Percentiles rank a stretch among this genome's conserved stretches.
Conservation (phyloP, 2,113 vertebrate species). For the Eclectus roratus region DNA sequence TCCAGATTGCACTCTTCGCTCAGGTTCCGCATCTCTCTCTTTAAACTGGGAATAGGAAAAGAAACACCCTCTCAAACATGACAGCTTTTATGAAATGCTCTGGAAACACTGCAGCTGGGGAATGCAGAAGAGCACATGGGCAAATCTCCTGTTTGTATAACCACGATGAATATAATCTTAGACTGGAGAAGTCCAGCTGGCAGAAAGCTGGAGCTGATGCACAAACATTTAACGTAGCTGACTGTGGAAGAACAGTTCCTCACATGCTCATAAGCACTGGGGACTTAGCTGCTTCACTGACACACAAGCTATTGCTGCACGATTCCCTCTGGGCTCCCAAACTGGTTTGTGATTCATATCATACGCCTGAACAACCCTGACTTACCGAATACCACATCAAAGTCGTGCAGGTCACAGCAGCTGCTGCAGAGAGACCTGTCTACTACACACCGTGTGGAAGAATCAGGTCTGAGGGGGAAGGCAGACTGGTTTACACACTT, state of each 20-base stretch:
- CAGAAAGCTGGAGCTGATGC: slow-evolving; percentile 3
- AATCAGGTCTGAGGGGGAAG: neutral
- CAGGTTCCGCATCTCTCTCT: slow-evolving; percentile 89
- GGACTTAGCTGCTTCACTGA: neutral
- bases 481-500: neutral
- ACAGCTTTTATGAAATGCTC: neutral
- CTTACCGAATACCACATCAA: neutral
- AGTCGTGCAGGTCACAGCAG: neutral
- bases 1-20: slow-evolving; percentile 90
- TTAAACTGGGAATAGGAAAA: slow-evolving; percentile 77
- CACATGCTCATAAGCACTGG: neutral
- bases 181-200: neutral
- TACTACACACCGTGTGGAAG: neutral
- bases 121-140: neutral
- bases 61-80: neutral
- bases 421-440: neutral
- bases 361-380: neutral
- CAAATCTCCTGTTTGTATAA: neutral
- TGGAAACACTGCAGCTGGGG: neutral
- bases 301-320: neutral
- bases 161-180: neutral
- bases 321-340: neutral
- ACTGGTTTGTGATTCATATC: neutral
- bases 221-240: neutral
- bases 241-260: neutral